Evolutionary conservation across 1,140 invertebrate species (phyloP).

Genomic region (Conopomorpha cramerella): DNA sequence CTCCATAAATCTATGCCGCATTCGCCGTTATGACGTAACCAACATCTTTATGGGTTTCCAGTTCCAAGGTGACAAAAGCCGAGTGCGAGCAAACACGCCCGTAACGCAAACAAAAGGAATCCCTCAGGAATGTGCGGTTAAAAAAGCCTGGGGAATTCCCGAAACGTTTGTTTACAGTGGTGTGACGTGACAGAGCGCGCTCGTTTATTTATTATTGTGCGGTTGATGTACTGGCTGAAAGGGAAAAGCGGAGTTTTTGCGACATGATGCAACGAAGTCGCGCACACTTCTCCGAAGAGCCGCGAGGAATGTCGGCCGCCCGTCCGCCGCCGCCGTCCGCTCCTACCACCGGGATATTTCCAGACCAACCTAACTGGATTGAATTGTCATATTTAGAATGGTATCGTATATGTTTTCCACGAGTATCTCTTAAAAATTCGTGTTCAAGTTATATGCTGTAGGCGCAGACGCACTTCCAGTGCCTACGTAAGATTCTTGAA

Average conservation of each 20-base stretch:
- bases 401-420: too few species aligned
- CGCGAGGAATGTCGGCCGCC: conserved; percentile 30
- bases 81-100: conserved; percentile 27
- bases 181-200: conserved; percentile 27
- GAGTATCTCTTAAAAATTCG: too few species aligned
- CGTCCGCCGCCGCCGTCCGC: not conserved
- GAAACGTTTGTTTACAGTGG: conserved; percentile 52
- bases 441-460: too few species aligned
- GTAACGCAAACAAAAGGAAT: conserved; percentile 54
- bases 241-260: conserved; percentile 52
- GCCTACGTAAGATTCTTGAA: too few species aligned
- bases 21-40: conserved; percentile 29
- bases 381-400: too few species aligned
- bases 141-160: conserved; percentile 55
- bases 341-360: not conserved
- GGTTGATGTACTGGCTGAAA: too few species aligned
- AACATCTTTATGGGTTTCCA: conserved; percentile 23
- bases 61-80: conserved; percentile 25
- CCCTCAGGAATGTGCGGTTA: conserved; percentile 51
- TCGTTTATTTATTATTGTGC: too few species aligned
- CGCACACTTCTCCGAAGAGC: conserved; percentile 38
- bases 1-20: too few species aligned
- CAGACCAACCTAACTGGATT: not conserved
- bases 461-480: too few species aligned
- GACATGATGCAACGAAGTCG: conserved; percentile 19